These are phyloP conservation scores for Nephila pilipes DNA, from an alignment of 1,140 invertebrate species.

Conservation along the genomic window DNA sequence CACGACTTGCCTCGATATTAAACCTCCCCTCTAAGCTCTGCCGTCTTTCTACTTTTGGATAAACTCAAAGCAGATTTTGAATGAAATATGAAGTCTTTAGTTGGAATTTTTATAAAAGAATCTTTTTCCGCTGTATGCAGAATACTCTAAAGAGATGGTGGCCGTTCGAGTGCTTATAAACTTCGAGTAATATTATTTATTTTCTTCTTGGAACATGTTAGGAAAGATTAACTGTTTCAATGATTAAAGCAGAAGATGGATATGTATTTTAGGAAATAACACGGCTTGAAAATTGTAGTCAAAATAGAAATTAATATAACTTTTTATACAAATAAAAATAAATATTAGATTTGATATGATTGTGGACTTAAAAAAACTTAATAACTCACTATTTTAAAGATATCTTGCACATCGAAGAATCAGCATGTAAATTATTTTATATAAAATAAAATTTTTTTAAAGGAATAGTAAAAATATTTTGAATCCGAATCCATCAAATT, in stretches of 20 bases:
- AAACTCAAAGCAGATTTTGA: constrained; percentile 36
- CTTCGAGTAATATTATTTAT: not conserved
- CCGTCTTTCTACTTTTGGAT: not conserved
- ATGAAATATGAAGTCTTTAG: constrained; percentile 39
- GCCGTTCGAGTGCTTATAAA: not conserved
- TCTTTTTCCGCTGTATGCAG: not conserved
- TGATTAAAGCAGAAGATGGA: not conserved
- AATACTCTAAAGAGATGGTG: not conserved
- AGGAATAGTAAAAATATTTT: too few relatives aligned
- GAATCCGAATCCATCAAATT: too few relatives aligned
- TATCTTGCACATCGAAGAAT: too few relatives aligned
- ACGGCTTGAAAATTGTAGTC: too few relatives aligned
- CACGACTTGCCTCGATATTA: constrained; percentile 18
- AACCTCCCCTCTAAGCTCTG: constrained; percentile 18
- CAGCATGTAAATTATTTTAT: too few relatives aligned
- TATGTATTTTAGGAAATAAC: not conserved
- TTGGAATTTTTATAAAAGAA: not conserved
- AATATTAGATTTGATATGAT: too few relatives aligned
- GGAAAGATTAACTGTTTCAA: not conserved
- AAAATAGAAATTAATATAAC: too few relatives aligned
- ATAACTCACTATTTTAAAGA: too few relatives aligned
- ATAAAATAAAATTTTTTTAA: too few relatives aligned
- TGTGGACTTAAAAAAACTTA: too few relatives aligned
- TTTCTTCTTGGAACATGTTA: not conserved
- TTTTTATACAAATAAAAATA: too few relatives aligned